These are phyloP conservation scores for Meloidogyne exigua DNA, from an alignment of 1,140 invertebrate species.

Conservation along the genomic window DNA sequence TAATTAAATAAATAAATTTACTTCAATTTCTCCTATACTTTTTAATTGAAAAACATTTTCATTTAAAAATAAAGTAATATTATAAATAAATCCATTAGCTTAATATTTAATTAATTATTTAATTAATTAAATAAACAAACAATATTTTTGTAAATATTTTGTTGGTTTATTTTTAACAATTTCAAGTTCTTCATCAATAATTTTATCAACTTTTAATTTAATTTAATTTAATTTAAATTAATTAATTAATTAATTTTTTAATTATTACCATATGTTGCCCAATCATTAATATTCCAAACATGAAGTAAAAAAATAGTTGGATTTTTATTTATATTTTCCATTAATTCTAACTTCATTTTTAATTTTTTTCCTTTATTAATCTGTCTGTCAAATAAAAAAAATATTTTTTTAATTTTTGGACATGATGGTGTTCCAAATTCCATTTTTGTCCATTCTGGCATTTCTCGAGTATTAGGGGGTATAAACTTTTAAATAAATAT, in stretches of 20 bases:
- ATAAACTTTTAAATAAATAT: neutral
- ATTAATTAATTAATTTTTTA: neutral
- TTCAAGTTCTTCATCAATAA: neutral
- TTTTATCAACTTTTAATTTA: neutral
- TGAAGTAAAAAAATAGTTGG: neutral
- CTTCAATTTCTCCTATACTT: neutral
- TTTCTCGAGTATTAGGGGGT: neutral
- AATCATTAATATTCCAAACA: slow-evolving; percentile 5
- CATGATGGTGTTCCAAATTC: neutral
- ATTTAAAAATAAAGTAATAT: slow-evolving; percentile 2
- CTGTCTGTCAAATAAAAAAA: neutral
- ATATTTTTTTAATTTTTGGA: neutral
- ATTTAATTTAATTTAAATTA: neutral
- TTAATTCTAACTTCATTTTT: neutral
- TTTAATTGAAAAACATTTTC: neutral
- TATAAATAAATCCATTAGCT: neutral
- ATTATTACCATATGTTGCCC: neutral
- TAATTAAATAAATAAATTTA: neutral
- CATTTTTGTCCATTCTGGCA: neutral
- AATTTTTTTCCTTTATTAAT: neutral
- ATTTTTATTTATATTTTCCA: neutral
- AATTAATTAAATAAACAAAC: neutral
- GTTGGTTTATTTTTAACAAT: neutral
- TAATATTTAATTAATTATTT: neutral
- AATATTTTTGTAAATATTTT: neutral